Evolutionary conservation across 2,797 vertebrate genomes (phyloP), one percentile per base, ranked within the genome.

Genomic region (Scyliorhinus canicula): DNA sequence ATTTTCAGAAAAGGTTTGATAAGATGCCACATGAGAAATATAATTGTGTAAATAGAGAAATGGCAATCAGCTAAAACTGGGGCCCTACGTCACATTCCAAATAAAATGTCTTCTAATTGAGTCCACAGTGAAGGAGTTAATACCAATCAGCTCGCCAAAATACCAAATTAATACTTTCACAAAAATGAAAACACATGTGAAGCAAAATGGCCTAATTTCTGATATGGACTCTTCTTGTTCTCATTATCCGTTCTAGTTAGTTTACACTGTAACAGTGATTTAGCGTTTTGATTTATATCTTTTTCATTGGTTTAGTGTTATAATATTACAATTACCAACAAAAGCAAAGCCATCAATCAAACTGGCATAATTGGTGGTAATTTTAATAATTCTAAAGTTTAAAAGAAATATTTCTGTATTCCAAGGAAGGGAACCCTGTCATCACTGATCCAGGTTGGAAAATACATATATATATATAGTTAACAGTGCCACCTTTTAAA

Each of bases 331-430:
- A 74, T 94, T 74, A 74, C 65, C 67, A 50, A 94, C 11, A 74
- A 94, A 94, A 52, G 93, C 93, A 71, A 52, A 52, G 65, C 26
- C 93, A 74, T 55, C 93, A 69, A 94, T 71, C 91, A 93, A 69
- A 47, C 60, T 93, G 44, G 47, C 26, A 93, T 93, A 93, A 94
- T 74, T 94, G 65, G 93, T 74, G 93, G 93, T 94, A 71, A 94
- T 71, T 94, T 94, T 94, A 94, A 94, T 94, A 67, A 94, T 74
- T 52, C 67, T 50, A 52, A 71, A 28, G 31, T 52, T 52, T 52
- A 71, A 74, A 71, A 94, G 47, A 94, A 74, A 74, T 94, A 47
- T 74, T 74, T 28, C 50, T 94, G 28, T 74, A 94, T 94, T 94
- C 47, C 93, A 50, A 31, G 47, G 65, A 9, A 69, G 0, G 47